Conservation (phyloP, 2,113 vertebrate genomes). For the Pelobates fuscus region DNA sequence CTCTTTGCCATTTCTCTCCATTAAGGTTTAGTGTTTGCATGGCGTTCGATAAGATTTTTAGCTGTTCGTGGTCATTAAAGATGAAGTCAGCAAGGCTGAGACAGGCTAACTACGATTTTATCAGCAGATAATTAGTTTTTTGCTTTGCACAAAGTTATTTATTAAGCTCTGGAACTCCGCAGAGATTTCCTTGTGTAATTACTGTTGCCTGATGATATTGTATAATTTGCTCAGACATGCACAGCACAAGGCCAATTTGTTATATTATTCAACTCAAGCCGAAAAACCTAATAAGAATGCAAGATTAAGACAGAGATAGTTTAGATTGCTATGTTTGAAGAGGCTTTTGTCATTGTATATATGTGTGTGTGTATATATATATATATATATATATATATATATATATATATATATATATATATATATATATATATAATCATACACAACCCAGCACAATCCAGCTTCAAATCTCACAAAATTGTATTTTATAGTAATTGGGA, state of each 20-base stretch:
- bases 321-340: too few relatives aligned
- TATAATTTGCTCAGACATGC: constrained; percentile 7
- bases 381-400: too few relatives aligned
- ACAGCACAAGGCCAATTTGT: constrained; percentile 41
- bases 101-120: constrained; percentile 46
- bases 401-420: too few relatives aligned
- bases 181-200: constrained; percentile 44
- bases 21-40: constrained; percentile 10
- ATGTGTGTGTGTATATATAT: too few relatives aligned
- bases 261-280: constrained; percentile 35
- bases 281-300: not conserved
- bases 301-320: not conserved
- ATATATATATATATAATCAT: too few relatives aligned
- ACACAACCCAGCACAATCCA: too few relatives aligned
- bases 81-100: constrained; percentile 49
- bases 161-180: constrained; percentile 42
- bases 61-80: constrained; percentile 41
- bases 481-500: too few relatives aligned
- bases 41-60: constrained; percentile 34
- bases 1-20: constrained; percentile 1
- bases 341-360: too few relatives aligned
- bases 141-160: constrained; percentile 46
- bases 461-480: too few relatives aligned
- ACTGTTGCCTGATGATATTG: constrained; percentile 33
- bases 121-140: constrained; percentile 54